A percentile compares a stretch with the other conserved stretches of the same genome.
phyloP scores from a whole-genome alignment of 2,797 vertebrate genomes.

The Danio aesculapii region DNA sequence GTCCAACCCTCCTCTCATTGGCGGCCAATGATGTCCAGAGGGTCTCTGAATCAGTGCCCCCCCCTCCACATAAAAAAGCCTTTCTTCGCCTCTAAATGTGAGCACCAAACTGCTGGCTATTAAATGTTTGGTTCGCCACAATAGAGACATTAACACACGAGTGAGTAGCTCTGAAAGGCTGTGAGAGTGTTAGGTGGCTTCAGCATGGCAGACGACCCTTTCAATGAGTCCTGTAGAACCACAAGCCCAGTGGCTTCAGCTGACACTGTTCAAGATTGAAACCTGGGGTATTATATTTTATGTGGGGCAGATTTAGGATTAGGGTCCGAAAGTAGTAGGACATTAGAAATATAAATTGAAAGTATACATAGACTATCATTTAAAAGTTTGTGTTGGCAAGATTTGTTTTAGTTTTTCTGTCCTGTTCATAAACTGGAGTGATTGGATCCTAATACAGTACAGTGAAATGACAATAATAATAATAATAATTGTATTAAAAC shows the following conservation, averaged over 20 bases:
- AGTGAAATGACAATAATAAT: too few species aligned
- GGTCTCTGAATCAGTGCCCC: conserved; percentile 52
- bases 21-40: conserved; percentile 37
- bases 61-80: conserved; percentile 38
- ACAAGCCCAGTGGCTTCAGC: background rate
- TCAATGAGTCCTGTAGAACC: conserved; percentile 60
- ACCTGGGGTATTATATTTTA: background rate
- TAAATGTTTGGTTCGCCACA: conserved; percentile 76
- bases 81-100: conserved; percentile 69
- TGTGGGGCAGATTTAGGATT: background rate
- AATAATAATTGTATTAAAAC: too few species aligned
- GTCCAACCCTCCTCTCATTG: conserved; percentile 32
- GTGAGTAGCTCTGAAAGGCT: conserved; percentile 77
- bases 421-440: too few species aligned
- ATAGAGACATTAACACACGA: conserved; percentile 84
- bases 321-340: background rate
- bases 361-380: too few species aligned
- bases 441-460: too few species aligned
- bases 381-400: too few species aligned
- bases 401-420: too few species aligned
- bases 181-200: conserved; percentile 70
- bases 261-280: conserved; percentile 11
- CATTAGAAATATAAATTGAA: background rate
- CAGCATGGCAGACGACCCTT: conserved; percentile 77
- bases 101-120: conserved; percentile 80